Percentiles rank a stretch among this genome's conserved stretches.
phyloP scores from a whole-genome alignment of 2,888 invertebrate species.

The Steromphala cineraria region DNA sequence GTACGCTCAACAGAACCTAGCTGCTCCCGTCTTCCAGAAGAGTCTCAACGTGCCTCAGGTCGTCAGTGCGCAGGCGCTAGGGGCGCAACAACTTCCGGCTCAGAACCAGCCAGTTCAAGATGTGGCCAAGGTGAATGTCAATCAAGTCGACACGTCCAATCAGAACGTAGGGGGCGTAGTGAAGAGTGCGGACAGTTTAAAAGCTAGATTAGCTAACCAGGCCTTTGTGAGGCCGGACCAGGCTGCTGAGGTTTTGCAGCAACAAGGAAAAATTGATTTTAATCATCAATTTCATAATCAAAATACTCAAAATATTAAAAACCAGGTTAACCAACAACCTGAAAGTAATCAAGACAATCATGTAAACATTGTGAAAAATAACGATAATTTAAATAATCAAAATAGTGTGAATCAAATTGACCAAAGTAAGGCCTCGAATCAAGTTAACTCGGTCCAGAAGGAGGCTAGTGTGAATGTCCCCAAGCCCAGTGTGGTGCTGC shows the following conservation, averaged over 20 bases:
- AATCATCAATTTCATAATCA: neutral
- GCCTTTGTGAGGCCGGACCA: neutral
- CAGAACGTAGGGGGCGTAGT: neutral
- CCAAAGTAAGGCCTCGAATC: neutral
- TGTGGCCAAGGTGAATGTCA: neutral
- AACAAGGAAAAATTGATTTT: no score
- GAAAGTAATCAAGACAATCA: neutral
- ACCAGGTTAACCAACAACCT: neutral
- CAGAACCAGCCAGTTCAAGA: neutral
- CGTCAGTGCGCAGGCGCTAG: neutral
- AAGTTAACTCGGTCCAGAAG: neutral
- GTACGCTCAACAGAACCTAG: slow-evolving; percentile 5
- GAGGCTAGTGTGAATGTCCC: neutral
- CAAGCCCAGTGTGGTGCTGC: no score
- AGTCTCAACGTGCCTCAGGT: neutral
- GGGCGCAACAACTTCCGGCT: neutral
- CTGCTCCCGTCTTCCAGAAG: neutral
- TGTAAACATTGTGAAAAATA: neutral
- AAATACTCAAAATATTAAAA: neutral
- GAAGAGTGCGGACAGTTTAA: neutral
- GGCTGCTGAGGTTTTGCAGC: neutral
- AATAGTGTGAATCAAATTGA: neutral
- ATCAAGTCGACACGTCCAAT: neutral
- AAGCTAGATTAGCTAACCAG: neutral
- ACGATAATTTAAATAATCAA: neutral